Conservation (phyloP, 2,797 vertebrate species). For the Sebastes goodei region DNA sequence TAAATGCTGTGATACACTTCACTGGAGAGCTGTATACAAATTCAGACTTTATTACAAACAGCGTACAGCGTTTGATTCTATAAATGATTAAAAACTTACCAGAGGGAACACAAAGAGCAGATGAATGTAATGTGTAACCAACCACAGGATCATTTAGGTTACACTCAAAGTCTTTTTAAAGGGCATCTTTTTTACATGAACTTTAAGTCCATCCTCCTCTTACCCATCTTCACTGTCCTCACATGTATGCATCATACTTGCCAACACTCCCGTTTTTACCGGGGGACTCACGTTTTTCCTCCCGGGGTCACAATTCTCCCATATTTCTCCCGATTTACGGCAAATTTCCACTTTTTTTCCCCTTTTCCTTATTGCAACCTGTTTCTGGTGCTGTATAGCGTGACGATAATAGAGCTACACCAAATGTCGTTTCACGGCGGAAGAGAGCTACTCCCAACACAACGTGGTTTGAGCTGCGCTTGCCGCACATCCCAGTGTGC, state of each 20-base stretch:
- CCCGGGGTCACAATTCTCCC: too few relatives aligned
- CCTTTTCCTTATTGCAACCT: too few relatives aligned
- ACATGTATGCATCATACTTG: neutral
- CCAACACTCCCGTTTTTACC: too few relatives aligned
- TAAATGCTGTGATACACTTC: conserved; percentile 23
- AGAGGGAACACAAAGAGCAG: conserved; percentile 20
- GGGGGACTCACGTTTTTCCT: too few relatives aligned
- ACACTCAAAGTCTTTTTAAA: conserved; percentile 35
- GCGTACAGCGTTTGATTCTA: conserved; percentile 1
- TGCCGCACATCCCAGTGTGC: too few relatives aligned
- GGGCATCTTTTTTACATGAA: conserved; percentile 20
- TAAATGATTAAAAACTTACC: conserved; percentile 21
- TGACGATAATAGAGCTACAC: too few relatives aligned
- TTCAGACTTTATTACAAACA: conserved; percentile 31
- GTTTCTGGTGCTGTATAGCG: too few relatives aligned
- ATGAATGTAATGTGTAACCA: conserved; percentile 52
- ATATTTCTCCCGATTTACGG: too few relatives aligned
- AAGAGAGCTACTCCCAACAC: too few relatives aligned
- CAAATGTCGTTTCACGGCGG: too few relatives aligned
- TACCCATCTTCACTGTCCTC: neutral
- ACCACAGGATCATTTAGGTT: conserved; percentile 14
- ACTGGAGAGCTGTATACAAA: conserved; percentile 34
- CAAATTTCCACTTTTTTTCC: too few relatives aligned
- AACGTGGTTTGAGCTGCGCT: too few relatives aligned
- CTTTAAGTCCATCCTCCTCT: neutral